Conservation (phyloP, 2,888 invertebrate genomes). For the Hypomecis punctinalis region DNA sequence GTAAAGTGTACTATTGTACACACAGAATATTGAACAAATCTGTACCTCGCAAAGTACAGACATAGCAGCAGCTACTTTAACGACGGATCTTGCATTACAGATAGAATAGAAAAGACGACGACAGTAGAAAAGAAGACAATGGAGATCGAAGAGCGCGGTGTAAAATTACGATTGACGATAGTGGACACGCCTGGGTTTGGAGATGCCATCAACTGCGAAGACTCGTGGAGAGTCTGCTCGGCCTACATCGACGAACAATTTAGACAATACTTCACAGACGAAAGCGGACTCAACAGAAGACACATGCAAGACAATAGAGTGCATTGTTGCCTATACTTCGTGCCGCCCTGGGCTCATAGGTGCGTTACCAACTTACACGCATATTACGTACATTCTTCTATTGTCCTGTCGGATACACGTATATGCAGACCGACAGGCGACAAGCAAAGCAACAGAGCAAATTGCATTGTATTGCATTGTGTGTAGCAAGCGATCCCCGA, state of each 20-base stretch:
- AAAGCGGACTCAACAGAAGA: constrained; percentile 96
- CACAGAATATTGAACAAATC: neutral
- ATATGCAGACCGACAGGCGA: neutral
- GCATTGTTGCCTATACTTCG: constrained; percentile 97
- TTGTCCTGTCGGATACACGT: constrained; percentile 34
- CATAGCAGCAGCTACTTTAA: neutral
- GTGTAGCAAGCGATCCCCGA: constrained; percentile 54
- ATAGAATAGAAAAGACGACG: constrained; percentile 89
- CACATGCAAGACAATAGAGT: constrained; percentile 98
- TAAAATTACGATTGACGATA: constrained; percentile 94
- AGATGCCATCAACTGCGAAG: constrained; percentile 96
- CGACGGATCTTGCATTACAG: constrained; percentile 61
- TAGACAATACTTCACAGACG: constrained; percentile 93
- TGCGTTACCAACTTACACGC: constrained; percentile 61
- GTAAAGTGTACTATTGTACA: constrained; percentile 63
- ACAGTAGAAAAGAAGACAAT: constrained; percentile 92
- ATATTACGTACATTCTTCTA: constrained; percentile 12
- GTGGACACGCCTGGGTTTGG: constrained; percentile 99
- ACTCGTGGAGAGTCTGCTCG: constrained; percentile 96
- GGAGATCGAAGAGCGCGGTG: constrained; percentile 98
- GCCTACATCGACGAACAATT: constrained; percentile 97
- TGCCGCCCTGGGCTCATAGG: constrained; percentile 98
- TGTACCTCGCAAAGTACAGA: neutral
- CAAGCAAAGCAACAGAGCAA: constrained; percentile 18
- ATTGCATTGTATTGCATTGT: constrained; percentile 40